Conservation (phyloP, 2,113 vertebrate genomes). For the Aptenodytes patagonicus region DNA sequence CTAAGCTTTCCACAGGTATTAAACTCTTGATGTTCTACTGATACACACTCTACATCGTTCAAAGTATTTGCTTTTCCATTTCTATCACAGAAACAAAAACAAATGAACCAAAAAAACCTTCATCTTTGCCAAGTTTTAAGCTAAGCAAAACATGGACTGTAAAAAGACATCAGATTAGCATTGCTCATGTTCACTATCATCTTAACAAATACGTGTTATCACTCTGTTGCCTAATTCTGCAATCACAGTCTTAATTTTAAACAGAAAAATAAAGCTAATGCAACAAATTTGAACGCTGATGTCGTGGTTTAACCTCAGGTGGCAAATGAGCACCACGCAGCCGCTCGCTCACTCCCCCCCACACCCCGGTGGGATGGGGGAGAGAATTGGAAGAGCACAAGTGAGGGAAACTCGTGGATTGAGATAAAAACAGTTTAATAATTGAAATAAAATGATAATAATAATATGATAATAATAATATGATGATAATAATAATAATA, state of each 20-base stretch:
- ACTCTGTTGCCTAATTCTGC: neutral
- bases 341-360: no score
- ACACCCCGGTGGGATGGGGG: no score
- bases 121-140: neutral
- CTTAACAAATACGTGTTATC: neutral
- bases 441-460: no score
- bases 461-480: no score
- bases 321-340: no score
- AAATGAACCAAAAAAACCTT: neutral
- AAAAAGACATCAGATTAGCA: neutral
- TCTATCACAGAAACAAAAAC: neutral
- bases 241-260: neutral
- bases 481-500: no score
- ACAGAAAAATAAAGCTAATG: neutral
- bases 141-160: neutral
- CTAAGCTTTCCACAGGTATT: neutral
- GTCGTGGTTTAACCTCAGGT: no score
- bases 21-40: neutral
- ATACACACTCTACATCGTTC: neutral
- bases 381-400: no score
- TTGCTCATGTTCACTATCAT: neutral
- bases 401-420: no score
- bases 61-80: neutral
- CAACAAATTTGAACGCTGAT: neutral
- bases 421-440: no score